These are phyloP conservation scores for Helogale parvula DNA, from an alignment of 2,113 vertebrate species.

Conservation along the genomic window DNA sequence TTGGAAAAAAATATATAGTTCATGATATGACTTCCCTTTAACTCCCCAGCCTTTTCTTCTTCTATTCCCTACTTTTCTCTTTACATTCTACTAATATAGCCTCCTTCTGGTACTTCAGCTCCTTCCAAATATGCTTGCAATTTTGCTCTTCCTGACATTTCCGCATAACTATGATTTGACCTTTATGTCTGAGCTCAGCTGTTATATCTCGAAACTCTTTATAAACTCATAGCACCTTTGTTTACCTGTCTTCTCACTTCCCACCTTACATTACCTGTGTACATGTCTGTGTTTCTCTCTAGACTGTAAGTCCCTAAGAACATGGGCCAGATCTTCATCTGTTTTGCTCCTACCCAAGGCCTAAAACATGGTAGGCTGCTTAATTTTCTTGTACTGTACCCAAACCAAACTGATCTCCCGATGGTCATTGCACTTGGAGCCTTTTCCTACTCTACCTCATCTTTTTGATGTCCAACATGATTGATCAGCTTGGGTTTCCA, in stretches of 20 bases:
- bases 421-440: background rate
- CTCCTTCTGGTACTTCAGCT: background rate
- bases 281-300: background rate
- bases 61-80: background rate
- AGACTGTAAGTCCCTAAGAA: background rate
- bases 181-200: background rate
- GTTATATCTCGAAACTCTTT: background rate
- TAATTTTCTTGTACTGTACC: background rate
- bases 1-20: background rate
- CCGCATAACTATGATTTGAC: background rate
- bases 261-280: background rate
- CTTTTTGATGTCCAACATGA: background rate
- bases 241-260: background rate
- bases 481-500: background rate
- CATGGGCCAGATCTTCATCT: background rate
- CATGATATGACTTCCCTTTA: background rate
- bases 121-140: background rate
- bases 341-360: background rate
- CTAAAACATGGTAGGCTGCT: background rate
- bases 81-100: background rate
- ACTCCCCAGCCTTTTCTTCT: background rate
- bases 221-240: background rate
- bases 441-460: background rate
- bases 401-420: background rate
- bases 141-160: background rate